A percentile compares a stretch with the other conserved stretches of the same genome.
These are phyloP conservation scores for Piezodorus guildinii DNA, from an alignment of 1,140 invertebrate genomes.

Conservation along the genomic window DNA sequence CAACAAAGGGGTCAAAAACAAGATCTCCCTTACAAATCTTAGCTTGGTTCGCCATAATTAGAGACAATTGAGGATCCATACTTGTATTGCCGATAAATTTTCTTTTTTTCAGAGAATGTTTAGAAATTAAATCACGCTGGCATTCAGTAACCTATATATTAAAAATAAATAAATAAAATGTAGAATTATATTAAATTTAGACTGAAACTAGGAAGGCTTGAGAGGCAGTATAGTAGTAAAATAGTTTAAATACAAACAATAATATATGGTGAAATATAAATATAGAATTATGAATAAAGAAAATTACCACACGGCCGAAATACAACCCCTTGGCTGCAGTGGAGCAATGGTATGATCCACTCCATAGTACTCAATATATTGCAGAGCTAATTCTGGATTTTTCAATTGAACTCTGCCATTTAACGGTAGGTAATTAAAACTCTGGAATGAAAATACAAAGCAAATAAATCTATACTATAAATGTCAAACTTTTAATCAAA, in stretches of 20 bases:
- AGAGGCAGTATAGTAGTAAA: no score
- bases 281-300: neutral
- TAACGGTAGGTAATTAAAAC: conserved; percentile 67
- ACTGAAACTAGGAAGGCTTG: no score
- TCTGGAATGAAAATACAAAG: conserved; percentile 36
- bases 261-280: neutral
- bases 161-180: neutral
- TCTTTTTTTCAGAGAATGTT: conserved; percentile 73
- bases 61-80: conserved; percentile 86
- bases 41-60: conserved; percentile 91
- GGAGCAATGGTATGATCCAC: conserved; percentile 58
- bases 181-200: no score
- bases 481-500: no score
- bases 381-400: conserved; percentile 64
- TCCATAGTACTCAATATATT: conserved; percentile 82
- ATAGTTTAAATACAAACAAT: no score
- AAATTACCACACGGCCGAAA: conserved; percentile 72
- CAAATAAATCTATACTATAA: no score
- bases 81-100: conserved; percentile 95
- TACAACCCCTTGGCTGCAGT: conserved; percentile 56
- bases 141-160: conserved; percentile 60
- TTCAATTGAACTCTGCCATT: conserved; percentile 69
- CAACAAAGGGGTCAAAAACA: conserved; percentile 90
- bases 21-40: conserved; percentile 58
- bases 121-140: conserved; percentile 62